These are phyloP conservation scores for Notolepis coatsorum DNA, from an alignment of 2,797 vertebrate species.

Conservation along the genomic window DNA sequence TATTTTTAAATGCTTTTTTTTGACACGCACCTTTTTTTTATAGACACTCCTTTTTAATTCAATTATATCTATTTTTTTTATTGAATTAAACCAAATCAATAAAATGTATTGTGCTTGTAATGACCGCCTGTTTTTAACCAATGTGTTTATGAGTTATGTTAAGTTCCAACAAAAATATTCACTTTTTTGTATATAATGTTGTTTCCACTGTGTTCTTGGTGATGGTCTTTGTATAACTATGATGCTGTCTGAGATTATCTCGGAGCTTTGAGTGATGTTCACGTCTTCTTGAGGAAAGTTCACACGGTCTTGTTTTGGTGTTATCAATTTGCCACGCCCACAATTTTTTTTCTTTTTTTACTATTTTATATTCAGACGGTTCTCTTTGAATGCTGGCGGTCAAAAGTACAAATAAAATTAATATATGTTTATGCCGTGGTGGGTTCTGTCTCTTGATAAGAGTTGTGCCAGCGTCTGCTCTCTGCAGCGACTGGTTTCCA, in stretches of 20 bases:
- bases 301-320: background rate
- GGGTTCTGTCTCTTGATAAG: too few species aligned
- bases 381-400: background rate
- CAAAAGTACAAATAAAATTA: slow-evolving; percentile 13
- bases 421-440: background rate
- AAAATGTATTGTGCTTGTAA: slow-evolving; percentile 6
- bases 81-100: slow-evolving; percentile 3
- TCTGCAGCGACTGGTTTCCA: too few species aligned
- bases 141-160: slow-evolving; percentile 6
- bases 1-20: slow-evolving; percentile 7
- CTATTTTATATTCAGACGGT: background rate
- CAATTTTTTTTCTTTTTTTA: background rate
- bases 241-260: background rate
- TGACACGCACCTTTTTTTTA: background rate
- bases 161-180: background rate
- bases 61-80: background rate
- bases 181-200: too few species aligned
- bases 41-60: slow-evolving; percentile 27
- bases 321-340: background rate
- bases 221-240: background rate
- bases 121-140: slow-evolving; percentile 17
- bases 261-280: background rate
- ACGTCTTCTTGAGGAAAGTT: background rate
- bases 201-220: background rate
- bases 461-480: too few species aligned